A percentile compares a stretch with the other conserved stretches of the same genome.
Conservation (phyloP, 2,888 invertebrate species). For the Hololepta plana region DNA sequence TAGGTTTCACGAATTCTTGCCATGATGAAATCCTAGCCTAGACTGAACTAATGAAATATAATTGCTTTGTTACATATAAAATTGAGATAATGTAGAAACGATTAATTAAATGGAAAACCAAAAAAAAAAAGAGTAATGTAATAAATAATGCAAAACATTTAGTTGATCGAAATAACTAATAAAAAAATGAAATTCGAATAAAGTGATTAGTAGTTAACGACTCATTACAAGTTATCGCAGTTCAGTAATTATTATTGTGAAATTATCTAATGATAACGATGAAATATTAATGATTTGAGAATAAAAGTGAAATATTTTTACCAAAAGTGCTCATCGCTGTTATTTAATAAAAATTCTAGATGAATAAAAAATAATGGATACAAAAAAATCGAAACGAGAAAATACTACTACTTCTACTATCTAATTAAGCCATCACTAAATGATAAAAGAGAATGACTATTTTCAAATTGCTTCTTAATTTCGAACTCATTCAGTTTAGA, state of each 20-base stretch:
- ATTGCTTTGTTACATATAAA: constrained; percentile 21
- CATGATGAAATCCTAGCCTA: constrained; percentile 28
- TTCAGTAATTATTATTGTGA: too few species aligned
- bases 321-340: constrained; percentile 57
- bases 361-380: background rate
- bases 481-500: too few species aligned
- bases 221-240: too few species aligned
- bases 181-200: too few species aligned
- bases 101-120: background rate
- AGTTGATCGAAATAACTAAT: too few species aligned
- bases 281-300: too few species aligned
- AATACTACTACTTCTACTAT: background rate
- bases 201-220: constrained; percentile 9
- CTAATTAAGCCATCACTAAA: background rate
- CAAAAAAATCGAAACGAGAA: background rate
- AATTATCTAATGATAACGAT: too few species aligned
- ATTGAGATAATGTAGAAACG: background rate
- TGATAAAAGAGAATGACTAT: background rate
- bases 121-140: constrained; percentile 5
- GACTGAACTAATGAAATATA: constrained; percentile 21
- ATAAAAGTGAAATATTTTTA: constrained; percentile 40
- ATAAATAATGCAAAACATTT: constrained; percentile 6
- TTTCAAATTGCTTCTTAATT: too few species aligned
- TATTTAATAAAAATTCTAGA: constrained; percentile 16
- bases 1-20: constrained; percentile 26